Evolutionary conservation across 2,888 invertebrate genomes (phyloP).

Genomic region (Anthophora plumipes): DNA sequence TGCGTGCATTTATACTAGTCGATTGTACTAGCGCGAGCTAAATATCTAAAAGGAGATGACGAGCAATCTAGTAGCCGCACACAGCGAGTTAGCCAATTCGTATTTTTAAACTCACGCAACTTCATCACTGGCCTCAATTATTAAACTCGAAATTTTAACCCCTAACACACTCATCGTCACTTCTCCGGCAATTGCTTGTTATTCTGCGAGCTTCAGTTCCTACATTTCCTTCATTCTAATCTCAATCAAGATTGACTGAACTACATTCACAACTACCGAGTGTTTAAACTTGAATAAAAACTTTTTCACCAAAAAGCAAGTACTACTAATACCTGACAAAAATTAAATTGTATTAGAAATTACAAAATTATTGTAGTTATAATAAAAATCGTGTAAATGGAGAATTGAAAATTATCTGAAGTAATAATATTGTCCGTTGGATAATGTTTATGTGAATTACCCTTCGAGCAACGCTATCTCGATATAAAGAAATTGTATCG

Average conservation of each 20-base stretch:
- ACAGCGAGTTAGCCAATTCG: conserved; percentile 38
- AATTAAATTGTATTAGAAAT: not conserved
- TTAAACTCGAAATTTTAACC: conserved; percentile 32
- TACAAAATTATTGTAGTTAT: too few relatives aligned
- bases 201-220: not conserved
- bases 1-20: not conserved
- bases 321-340: too few relatives aligned
- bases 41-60: conserved; percentile 45
- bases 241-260: not conserved
- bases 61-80: conserved; percentile 33
- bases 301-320: not conserved
- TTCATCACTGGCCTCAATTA: conserved; percentile 44
- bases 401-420: too few relatives aligned
- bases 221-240: not conserved
- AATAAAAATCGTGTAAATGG: too few relatives aligned
- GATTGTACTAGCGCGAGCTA: conserved; percentile 17
- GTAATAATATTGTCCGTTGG: too few relatives aligned
- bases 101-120: conserved; percentile 55
- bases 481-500: not conserved
- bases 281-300: too few relatives aligned
- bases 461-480: too few relatives aligned
- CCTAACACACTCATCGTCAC: not conserved
- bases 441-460: too few relatives aligned
- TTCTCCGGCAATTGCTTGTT: not conserved
- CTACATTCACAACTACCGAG: not conserved